These are phyloP conservation scores for Mythimna pallens DNA, from an alignment of 2,888 invertebrate genomes.

Conservation along the genomic window DNA sequence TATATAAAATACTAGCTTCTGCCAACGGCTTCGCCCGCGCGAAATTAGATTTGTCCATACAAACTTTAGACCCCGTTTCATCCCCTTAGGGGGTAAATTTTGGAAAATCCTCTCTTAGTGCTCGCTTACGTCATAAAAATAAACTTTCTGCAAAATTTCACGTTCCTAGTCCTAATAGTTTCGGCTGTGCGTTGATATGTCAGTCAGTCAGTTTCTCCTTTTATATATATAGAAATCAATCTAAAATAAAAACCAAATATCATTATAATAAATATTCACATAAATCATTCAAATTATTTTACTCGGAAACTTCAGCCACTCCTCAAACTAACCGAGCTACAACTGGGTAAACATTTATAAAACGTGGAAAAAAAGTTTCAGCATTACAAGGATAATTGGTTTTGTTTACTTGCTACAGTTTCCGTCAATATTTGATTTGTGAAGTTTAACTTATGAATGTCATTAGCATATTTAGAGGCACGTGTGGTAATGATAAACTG, in stretches of 20 bases:
- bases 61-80: too few relatives aligned
- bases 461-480: slow-evolving; percentile 15
- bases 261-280: slow-evolving; percentile 40
- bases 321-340: slow-evolving; percentile 34
- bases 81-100: too few relatives aligned
- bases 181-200: too few relatives aligned
- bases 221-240: too few relatives aligned
- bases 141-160: too few relatives aligned
- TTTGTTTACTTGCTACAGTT: slow-evolving; percentile 20
- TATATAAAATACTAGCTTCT: too few relatives aligned
- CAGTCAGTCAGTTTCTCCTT: too few relatives aligned
- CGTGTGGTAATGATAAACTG: neutral
- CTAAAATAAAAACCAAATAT: slow-evolving; percentile 14
- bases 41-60: too few relatives aligned
- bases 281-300: slow-evolving; percentile 59
- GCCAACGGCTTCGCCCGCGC: too few relatives aligned
- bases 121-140: too few relatives aligned
- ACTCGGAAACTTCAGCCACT: slow-evolving; percentile 26
- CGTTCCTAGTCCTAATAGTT: too few relatives aligned
- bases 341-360: slow-evolving; percentile 28
- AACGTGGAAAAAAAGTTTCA: slow-evolving; percentile 29
- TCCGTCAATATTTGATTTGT: slow-evolving; percentile 39
- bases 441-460: slow-evolving; percentile 30
- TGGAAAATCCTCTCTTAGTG: too few relatives aligned
- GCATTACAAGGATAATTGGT: slow-evolving; percentile 4